phyloP scores from a whole-genome alignment of 2,888 invertebrate genomes.

The Tortricodes alternella region DNA sequence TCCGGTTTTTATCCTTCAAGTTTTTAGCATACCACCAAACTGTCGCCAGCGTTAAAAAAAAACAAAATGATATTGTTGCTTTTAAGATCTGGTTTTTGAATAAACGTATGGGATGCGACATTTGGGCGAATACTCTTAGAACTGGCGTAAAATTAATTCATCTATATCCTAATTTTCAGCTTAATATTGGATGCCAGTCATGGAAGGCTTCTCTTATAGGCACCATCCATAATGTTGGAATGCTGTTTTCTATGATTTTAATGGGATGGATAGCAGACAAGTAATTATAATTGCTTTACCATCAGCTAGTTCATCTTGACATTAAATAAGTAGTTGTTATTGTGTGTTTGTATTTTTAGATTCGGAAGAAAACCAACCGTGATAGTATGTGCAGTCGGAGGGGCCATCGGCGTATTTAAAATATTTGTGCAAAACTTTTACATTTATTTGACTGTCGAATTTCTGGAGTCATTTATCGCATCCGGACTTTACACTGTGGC shows the following conservation, averaged over 20 bases:
- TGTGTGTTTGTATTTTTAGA: constrained; percentile 52
- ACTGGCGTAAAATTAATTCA: too few species aligned
- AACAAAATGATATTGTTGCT: too few species aligned
- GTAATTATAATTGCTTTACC: constrained; percentile 42
- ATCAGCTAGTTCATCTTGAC: too few species aligned
- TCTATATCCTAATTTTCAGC: constrained; percentile 51
- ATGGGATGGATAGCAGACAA: constrained; percentile 85
- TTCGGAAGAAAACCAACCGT: constrained; percentile 65
- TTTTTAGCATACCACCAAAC: too few species aligned
- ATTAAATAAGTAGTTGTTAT: too few species aligned
- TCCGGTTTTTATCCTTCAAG: too few species aligned
- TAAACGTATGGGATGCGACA: too few species aligned
- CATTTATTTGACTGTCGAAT: constrained; percentile 57
- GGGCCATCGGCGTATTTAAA: constrained; percentile 58
- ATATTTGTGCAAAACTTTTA: constrained; percentile 58
- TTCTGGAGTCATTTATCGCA: constrained; percentile 61
- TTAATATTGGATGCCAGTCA: constrained; percentile 65
- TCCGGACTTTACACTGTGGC: constrained; percentile 67
- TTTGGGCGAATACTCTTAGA: too few species aligned
- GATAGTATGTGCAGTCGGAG: constrained; percentile 61
- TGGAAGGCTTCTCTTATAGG: constrained; percentile 82
- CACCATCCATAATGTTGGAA: constrained; percentile 84
- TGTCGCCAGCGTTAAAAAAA: too few species aligned
- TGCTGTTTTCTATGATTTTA: constrained; percentile 83
- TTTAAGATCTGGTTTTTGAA: too few species aligned